Evolutionary conservation across 2,113 vertebrate genomes (phyloP).

Genomic region (Tragulus kanchil): DNA sequence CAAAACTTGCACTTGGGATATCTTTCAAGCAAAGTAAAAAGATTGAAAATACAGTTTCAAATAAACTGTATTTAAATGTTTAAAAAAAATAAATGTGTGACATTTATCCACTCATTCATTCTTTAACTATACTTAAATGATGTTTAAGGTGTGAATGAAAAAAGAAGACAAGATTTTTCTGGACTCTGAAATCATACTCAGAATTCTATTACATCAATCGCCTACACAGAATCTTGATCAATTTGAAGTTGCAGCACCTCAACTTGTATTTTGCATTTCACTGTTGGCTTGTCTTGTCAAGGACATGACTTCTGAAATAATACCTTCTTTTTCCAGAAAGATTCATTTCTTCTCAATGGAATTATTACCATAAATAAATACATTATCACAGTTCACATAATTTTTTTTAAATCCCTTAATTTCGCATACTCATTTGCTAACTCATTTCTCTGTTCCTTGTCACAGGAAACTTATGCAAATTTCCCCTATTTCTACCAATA

Average conservation of each 20-base stretch:
- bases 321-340: background rate
- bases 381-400: background rate
- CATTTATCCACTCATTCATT: background rate
- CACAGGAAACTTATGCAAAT: background rate
- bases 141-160: background rate
- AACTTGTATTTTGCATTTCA: background rate
- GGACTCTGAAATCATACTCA: background rate
- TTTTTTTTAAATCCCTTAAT: background rate
- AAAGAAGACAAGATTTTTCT: background rate
- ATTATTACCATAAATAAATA: constrained; percentile 12
- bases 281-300: background rate
- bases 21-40: background rate
- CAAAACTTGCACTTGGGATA: background rate
- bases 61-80: background rate
- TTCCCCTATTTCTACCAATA: background rate
- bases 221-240: background rate
- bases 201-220: background rate
- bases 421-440: background rate
- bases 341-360: background rate
- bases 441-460: background rate
- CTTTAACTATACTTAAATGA: background rate
- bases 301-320: background rate
- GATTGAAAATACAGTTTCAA: background rate
- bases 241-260: background rate
- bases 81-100: background rate